Percentiles rank a stretch among this genome's conserved stretches.
These are phyloP conservation scores for Tapirus terrestris DNA, from an alignment of 2,113 vertebrate genomes.

Conservation along the genomic window DNA sequence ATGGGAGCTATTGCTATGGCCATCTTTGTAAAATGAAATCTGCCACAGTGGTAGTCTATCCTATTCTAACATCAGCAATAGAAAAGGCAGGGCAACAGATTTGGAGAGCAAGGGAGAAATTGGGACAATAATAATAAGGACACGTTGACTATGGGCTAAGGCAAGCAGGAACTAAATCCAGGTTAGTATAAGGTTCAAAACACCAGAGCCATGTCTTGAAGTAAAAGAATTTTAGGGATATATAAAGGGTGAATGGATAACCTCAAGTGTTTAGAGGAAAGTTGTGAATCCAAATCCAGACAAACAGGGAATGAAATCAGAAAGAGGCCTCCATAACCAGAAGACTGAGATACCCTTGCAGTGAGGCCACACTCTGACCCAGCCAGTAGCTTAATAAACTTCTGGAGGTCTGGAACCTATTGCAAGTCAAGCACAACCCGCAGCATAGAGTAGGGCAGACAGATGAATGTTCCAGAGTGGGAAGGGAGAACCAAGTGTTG, in stretches of 20 bases:
- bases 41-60: neutral
- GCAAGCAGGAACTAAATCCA: neutral
- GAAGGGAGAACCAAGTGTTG: neutral
- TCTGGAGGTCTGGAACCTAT: neutral
- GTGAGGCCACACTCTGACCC: neutral
- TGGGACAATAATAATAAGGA: neutral
- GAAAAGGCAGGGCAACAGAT: neutral
- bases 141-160: neutral
- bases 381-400: rapidly evolving
- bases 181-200: neutral
- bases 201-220: neutral
- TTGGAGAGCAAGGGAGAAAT: neutral
- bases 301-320: neutral
- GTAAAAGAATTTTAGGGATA: neutral
- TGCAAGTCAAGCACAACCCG: neutral
- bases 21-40: neutral
- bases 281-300: neutral
- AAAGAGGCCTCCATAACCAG: neutral
- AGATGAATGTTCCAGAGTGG: rapidly evolving
- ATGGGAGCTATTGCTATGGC: neutral
- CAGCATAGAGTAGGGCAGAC: rapidly evolving
- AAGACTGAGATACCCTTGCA: rapidly evolving
- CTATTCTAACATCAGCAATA: neutral
- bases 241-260: neutral
- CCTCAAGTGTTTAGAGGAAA: neutral